Evolutionary conservation across 2,888 invertebrate genomes (phyloP).

Genomic region (Cinara cedri): DNA sequence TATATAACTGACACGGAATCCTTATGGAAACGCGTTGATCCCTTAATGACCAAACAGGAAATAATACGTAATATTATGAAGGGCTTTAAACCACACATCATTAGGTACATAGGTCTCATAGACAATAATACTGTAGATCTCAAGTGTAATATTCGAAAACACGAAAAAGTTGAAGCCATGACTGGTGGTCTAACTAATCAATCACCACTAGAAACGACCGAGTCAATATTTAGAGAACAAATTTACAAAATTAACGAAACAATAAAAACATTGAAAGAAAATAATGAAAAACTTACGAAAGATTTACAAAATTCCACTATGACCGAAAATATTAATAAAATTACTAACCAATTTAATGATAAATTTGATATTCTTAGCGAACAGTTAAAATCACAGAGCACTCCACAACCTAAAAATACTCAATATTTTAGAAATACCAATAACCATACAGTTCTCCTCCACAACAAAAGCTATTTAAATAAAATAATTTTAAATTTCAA

Average conservation of each 20-base stretch:
- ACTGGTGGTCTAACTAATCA: not conserved
- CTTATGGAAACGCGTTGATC: not conserved
- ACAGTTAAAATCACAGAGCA: not conserved
- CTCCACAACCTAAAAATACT: no score
- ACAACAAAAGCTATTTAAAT: not conserved
- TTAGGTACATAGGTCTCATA: no score
- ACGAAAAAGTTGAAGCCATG: no score
- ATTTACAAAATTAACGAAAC: not conserved
- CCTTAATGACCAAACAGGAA: no score
- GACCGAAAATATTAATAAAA: not conserved
- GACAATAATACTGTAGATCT: no score
- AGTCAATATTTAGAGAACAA: not conserved
- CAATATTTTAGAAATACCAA: not conserved
- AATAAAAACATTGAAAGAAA: not conserved
- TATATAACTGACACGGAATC: slow-evolving; percentile 5
- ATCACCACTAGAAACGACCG: not conserved
- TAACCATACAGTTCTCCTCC: not conserved
- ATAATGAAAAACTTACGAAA: not conserved
- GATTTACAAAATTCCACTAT: not conserved
- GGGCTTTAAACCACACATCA: no score
- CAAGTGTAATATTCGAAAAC: no score
- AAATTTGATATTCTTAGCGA: no score
- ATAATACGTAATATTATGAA: no score
- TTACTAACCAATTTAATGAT: not conserved
- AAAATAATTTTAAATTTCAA: not conserved